A percentile compares a stretch with the other conserved stretches of the same genome.
These are phyloP conservation scores for Anseranas semipalmata DNA, from an alignment of 2,113 vertebrate genomes.

Conservation along the genomic window DNA sequence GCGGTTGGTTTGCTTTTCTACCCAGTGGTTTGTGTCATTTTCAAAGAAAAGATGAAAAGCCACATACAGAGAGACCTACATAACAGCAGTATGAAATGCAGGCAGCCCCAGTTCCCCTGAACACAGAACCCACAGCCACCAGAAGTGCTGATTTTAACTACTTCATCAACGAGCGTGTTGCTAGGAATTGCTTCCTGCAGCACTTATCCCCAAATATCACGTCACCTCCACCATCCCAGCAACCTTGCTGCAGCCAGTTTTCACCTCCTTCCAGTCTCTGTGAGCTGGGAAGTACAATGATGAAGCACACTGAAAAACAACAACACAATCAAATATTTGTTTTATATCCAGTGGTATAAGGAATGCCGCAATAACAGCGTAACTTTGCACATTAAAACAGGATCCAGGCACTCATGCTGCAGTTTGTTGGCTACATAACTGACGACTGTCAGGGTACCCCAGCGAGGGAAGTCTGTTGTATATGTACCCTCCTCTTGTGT, in stretches of 20 bases:
- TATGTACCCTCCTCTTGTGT: fast-evolving
- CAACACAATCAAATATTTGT: background rate
- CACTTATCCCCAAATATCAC: background rate
- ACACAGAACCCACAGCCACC: background rate
- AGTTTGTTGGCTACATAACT: background rate
- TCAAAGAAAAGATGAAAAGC: background rate
- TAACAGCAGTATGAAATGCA: background rate
- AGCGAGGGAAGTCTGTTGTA: background rate
- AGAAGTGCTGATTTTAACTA: background rate
- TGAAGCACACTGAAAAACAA: background rate
- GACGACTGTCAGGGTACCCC: background rate
- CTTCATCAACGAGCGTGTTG: background rate
- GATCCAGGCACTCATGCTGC: background rate
- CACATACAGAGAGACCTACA: background rate
- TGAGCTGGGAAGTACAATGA: background rate
- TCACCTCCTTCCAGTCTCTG: background rate
- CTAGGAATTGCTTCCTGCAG: background rate
- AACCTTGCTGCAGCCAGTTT: background rate
- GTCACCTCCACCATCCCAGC: background rate
- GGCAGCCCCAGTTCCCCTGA: background rate
- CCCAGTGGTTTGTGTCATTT: background rate
- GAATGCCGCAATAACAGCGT: background rate
- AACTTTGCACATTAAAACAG: background rate
- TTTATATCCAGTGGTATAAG: background rate
- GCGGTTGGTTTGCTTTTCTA: background rate